Percentiles rank a stretch among this genome's conserved stretches.
phyloP scores from a whole-genome alignment of 2,888 invertebrate species.

The Aporophyla nigra region DNA sequence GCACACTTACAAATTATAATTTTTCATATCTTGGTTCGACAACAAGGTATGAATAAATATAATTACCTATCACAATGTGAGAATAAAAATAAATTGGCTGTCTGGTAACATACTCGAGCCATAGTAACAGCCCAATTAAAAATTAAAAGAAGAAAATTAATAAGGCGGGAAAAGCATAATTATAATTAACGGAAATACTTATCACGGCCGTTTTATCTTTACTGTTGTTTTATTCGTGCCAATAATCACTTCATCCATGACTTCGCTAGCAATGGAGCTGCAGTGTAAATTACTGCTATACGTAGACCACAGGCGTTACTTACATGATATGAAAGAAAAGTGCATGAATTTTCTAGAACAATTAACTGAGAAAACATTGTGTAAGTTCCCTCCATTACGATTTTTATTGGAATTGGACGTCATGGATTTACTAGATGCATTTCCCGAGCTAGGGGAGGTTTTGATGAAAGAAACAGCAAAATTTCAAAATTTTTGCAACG shows the following conservation, averaged over 20 bases:
- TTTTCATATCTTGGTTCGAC: neutral
- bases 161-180: slow-evolving; percentile 45
- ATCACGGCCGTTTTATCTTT: slow-evolving; percentile 15
- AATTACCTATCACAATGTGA: neutral
- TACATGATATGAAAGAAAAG: slow-evolving; percentile 76
- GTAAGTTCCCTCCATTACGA: slow-evolving; percentile 83
- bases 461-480: slow-evolving; percentile 82
- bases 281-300: slow-evolving; percentile 81
- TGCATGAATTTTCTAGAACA: slow-evolving; percentile 77
- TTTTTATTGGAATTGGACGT: slow-evolving; percentile 81
- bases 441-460: slow-evolving; percentile 76
- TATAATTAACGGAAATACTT: slow-evolving; percentile 24
- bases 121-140: slow-evolving; percentile 38
- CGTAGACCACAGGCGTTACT: slow-evolving; percentile 79
- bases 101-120: neutral
- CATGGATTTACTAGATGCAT: slow-evolving; percentile 79
- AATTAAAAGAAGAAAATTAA: slow-evolving; percentile 27
- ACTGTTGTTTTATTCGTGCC: slow-evolving; percentile 29
- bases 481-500: slow-evolving; percentile 77
- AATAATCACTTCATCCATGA: slow-evolving; percentile 31
- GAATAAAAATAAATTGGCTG: slow-evolving; percentile 27
- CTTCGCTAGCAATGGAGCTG: slow-evolving; percentile 74
- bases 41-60: neutral
- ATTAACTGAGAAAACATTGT: slow-evolving; percentile 72
- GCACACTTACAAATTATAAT: neutral